Evolutionary conservation across 2,797 vertebrate species (phyloP), one percentile per base, ranked within the genome.

Genomic region (Enteromius viviparus): DNA sequence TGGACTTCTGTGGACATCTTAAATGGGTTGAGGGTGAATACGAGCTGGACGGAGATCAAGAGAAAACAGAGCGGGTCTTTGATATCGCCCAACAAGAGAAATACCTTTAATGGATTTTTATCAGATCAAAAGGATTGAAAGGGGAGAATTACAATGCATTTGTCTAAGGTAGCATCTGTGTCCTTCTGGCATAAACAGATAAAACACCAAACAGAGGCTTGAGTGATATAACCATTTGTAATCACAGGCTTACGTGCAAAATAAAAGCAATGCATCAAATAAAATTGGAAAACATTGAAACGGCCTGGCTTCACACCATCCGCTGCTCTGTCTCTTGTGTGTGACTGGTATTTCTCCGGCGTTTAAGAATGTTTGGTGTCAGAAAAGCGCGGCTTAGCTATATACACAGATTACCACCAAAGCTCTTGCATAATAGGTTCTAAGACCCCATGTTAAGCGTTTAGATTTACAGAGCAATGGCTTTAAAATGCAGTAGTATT

Each of bases 121-220:
- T 83, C 66, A 70, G 74, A 83, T 83, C 64, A 83, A 77, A 83
- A 26, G 14, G 40, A 60, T 21, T 69, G 64, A 69, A 83, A 77
- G 40, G 64, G 65, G 23, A 69, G 64, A 55, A 82, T 82, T 76
- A 83, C 65, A 77, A 69, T 69, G 37, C 26, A 60, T 62, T 77
- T 83, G 37, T 76, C 65, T 77, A 34, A 69, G 65, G 75, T 58
- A 51, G 65, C 75, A 71, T 77, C 64, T 76, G 81, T 70, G 65
- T 77, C 81, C 51, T 37, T 76, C 53, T 83, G 81, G 42, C 21
- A 60, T 70, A 70, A 83, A 83, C 26, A 47, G 82, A 83, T 83
- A 71, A 83, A 71, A 83, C 26, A 76, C n/a, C 53, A 45, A 55
- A 58, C 37, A 37, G 53, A 82, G 55, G 15, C 58, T 75, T 37